Percentiles rank a stretch among this genome's conserved stretches.
These are phyloP conservation scores for Rousettus leschenaultii DNA, from an alignment of 2,113 vertebrate genomes.

Conservation along the genomic window DNA sequence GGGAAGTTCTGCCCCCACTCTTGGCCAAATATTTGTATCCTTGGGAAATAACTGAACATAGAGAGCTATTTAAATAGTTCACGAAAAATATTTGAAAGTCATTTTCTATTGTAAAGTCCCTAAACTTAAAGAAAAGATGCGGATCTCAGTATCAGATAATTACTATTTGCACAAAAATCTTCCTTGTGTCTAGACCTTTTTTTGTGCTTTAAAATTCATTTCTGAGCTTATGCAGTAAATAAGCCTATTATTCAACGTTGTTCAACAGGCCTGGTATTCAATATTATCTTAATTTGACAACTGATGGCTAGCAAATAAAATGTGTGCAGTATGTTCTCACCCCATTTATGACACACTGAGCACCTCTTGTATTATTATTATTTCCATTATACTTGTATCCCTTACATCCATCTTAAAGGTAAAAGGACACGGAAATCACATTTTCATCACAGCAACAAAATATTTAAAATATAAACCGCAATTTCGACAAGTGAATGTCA, in stretches of 20 bases:
- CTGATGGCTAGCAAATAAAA: background rate
- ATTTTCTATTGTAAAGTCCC: constrained; percentile 18
- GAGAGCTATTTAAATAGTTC: background rate
- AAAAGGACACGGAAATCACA: background rate
- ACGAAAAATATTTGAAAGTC: constrained; percentile 17
- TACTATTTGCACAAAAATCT: background rate
- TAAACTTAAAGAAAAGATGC: background rate
- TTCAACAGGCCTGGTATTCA: background rate
- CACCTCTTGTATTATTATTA: background rate
- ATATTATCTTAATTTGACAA: background rate
- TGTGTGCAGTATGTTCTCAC: background rate
- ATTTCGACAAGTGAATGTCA: background rate
- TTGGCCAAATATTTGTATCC: background rate
- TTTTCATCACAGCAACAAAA: background rate
- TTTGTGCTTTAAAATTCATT: background rate
- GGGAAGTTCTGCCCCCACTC: background rate
- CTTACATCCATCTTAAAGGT: background rate
- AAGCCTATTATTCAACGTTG: background rate
- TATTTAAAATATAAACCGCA: background rate
- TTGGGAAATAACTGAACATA: background rate
- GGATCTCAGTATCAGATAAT: background rate
- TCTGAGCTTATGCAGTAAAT: background rate
- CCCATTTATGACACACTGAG: background rate
- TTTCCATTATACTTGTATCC: background rate
- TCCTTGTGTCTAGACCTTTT: background rate